Evolutionary conservation across 1,140 invertebrate genomes (phyloP).

Genomic region (Araneus ventricosus): DNA sequence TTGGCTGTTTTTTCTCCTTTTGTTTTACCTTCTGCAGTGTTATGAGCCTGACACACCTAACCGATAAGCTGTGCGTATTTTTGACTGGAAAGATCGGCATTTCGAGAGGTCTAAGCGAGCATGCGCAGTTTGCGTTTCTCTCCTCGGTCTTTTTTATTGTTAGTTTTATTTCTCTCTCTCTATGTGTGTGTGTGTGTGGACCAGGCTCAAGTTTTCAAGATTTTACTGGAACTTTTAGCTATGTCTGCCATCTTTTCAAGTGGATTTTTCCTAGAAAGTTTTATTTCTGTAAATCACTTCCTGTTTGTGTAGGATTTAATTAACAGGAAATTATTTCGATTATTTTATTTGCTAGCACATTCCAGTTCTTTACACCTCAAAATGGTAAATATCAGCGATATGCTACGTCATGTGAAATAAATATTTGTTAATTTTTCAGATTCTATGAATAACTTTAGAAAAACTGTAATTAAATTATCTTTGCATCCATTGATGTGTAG

Average conservation of each 20-base stretch:
- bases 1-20: not conserved
- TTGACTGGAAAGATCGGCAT: slow-evolving; percentile 29
- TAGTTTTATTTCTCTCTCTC: not conserved
- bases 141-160: not conserved
- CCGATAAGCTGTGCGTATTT: slow-evolving; percentile 68
- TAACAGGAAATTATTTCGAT: not conserved
- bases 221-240: not conserved
- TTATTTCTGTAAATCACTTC: not conserved
- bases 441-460: too few species aligned
- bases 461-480: too few species aligned
- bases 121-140: slow-evolving; percentile 22
- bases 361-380: too few species aligned
- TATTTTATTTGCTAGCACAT: not conserved
- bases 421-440: too few species aligned
- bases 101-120: slow-evolving; percentile 52
- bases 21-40: slow-evolving; percentile 8
- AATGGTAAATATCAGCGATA: too few species aligned
- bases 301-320: not conserved
- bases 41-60: slow-evolving; percentile 60
- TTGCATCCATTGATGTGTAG: too few species aligned
- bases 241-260: not conserved
- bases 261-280: not conserved
- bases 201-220: not conserved
- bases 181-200: too few species aligned
- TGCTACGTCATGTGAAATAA: too few species aligned